Evolutionary conservation across 2,797 vertebrate species (phyloP).

Genomic region (Mormyrops attenuatus): DNA sequence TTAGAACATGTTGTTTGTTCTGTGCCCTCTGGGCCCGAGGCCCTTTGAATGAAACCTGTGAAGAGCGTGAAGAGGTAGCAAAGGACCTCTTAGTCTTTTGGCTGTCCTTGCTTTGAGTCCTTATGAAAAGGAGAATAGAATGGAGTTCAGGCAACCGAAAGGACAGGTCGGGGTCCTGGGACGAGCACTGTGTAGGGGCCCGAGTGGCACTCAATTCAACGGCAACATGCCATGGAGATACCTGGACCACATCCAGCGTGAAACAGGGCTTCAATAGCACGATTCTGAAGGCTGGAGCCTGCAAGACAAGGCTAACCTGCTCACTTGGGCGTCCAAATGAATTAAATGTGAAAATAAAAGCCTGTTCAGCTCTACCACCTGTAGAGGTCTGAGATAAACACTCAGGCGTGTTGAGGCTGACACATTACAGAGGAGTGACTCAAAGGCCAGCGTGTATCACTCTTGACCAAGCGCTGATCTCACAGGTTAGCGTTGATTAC

Average conservation of each 20-base stretch:
- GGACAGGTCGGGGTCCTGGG: constrained; percentile 35
- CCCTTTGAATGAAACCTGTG: constrained; percentile 41
- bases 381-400: constrained; percentile 33
- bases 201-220: constrained; percentile 30
- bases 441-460: constrained; percentile 43
- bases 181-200: not conserved
- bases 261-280: not conserved
- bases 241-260: constrained; percentile 26
- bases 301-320: constrained; percentile 28
- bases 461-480: constrained; percentile 37
- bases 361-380: constrained; percentile 1
- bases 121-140: constrained; percentile 20
- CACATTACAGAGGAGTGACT: constrained; percentile 30
- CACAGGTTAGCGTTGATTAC: constrained; percentile 45
- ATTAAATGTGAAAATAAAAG: constrained; percentile 16
- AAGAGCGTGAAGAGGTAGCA: constrained; percentile 26
- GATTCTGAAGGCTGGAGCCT: constrained; percentile 18
- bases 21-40: constrained; percentile 25
- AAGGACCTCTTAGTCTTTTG: constrained; percentile 37
- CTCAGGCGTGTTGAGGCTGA: constrained; percentile 15
- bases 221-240: constrained; percentile 20
- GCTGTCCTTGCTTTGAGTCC: constrained; percentile 30
- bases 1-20: constrained; percentile 39
- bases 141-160: constrained; percentile 23
- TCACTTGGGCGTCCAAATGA: constrained; percentile 28